Evolutionary conservation across 2,113 vertebrate species (phyloP).

Genomic region (Cromileptes altivelis): DNA sequence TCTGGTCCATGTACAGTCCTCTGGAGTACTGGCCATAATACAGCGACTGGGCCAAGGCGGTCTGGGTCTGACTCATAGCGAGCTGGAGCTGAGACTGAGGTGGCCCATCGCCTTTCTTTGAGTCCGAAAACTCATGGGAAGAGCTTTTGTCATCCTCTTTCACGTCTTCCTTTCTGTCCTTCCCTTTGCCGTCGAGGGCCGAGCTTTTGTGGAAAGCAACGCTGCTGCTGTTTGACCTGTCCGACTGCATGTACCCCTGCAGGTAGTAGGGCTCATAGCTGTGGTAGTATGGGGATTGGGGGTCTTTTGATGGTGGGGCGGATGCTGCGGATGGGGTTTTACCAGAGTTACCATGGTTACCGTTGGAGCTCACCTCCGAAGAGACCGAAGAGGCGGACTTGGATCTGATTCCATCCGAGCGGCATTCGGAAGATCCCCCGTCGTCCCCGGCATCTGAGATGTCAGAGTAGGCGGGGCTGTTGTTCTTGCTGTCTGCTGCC

Average conservation of each 20-base stretch:
- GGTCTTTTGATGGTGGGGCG: slow-evolving; percentile 88
- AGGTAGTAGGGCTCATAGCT: slow-evolving; percentile 97
- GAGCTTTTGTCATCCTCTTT: slow-evolving; percentile 92
- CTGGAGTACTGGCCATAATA: slow-evolving; percentile 98
- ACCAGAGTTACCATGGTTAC: slow-evolving; percentile 84
- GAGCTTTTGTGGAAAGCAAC: slow-evolving; percentile 86
- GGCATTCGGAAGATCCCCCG: slow-evolving; percentile 92
- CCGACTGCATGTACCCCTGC: slow-evolving; percentile 92
- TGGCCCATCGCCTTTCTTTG: slow-evolving; percentile 89
- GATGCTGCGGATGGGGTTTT: slow-evolving; percentile 88
- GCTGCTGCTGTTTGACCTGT: slow-evolving; percentile 84
- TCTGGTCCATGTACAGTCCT: slow-evolving; percentile 97
- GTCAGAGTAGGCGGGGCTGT: slow-evolving; percentile 97
- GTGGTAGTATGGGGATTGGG: slow-evolving; percentile 94
- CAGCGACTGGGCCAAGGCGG: slow-evolving; percentile 96
- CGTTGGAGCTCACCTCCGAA: slow-evolving; percentile 87
- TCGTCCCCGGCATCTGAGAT: slow-evolving; percentile 97
- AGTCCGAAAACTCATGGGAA: slow-evolving; percentile 86
- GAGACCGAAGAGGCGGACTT: slow-evolving; percentile 90
- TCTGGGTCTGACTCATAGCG: slow-evolving; percentile 96
- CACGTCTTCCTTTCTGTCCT: slow-evolving; percentile 91
- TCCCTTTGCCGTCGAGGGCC: slow-evolving; percentile 84
- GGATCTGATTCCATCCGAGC: slow-evolving; percentile 90
- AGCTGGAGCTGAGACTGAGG: slow-evolving; percentile 95
- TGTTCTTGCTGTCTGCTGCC: slow-evolving; percentile 93